These are phyloP conservation scores for Lepisosteus oculatus DNA, from an alignment of 2,113 vertebrate species.

Conservation along the genomic window DNA sequence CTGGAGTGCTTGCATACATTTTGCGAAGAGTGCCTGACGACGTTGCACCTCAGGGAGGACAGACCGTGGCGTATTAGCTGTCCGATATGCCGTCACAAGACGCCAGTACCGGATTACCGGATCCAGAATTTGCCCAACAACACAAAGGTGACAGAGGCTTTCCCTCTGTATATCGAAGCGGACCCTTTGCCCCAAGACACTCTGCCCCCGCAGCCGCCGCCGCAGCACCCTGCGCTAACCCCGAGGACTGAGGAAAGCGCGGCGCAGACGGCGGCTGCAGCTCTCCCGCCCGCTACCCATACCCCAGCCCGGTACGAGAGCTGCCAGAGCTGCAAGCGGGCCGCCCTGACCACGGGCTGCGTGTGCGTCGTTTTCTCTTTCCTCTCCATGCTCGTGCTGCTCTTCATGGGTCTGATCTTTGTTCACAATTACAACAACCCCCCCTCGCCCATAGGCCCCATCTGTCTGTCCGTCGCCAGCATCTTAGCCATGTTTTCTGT, in stretches of 20 bases:
- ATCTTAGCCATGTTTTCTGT: conserved; percentile 89
- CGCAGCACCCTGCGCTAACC: conserved; percentile 65
- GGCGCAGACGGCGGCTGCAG: conserved; percentile 46
- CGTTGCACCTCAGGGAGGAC: conserved; percentile 77
- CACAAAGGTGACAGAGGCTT: conserved; percentile 84
- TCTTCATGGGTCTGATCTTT: conserved; percentile 90
- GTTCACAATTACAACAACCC: conserved; percentile 82
- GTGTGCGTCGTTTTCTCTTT: conserved; percentile 90
- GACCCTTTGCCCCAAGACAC: conserved; percentile 82
- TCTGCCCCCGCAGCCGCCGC: conserved; percentile 68
- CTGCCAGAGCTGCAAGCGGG: conserved; percentile 86
- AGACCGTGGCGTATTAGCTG: conserved; percentile 77
- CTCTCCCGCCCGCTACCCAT: conserved; percentile 59
- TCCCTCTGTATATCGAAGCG: conserved; percentile 74
- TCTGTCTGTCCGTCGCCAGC: conserved; percentile 86
- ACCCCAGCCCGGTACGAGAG: conserved; percentile 79
- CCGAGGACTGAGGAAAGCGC: conserved; percentile 63
- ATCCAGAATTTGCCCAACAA: conserved; percentile 84
- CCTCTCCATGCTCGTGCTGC: conserved; percentile 87
- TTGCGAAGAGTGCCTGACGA: conserved; percentile 88
- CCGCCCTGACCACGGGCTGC: conserved; percentile 84
- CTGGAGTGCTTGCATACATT: conserved; percentile 92
- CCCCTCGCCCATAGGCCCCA: conserved; percentile 83
- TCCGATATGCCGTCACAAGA: conserved; percentile 86
- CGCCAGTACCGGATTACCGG: conserved; percentile 81